These are phyloP conservation scores for Lamellibrachia columna DNA, from an alignment of 2,888 invertebrate genomes.

Conservation along the genomic window DNA sequence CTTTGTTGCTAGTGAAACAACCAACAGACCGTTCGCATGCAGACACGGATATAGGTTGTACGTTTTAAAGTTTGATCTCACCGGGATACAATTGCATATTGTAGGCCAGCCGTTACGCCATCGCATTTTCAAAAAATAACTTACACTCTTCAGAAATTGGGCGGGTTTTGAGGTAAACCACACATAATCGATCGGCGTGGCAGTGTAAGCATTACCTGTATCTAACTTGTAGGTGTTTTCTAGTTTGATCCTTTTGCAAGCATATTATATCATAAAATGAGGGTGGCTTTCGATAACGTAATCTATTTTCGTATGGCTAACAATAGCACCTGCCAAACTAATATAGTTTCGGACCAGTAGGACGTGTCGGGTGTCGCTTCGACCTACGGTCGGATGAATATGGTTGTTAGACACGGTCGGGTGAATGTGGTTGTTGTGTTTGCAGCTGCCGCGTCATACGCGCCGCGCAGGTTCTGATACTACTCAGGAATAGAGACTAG, in stretches of 20 bases:
- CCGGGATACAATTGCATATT: background rate
- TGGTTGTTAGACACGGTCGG: background rate
- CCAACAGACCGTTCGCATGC: background rate
- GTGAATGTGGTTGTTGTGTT: constrained; percentile 9
- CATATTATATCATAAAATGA: background rate
- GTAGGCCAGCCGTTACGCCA: background rate
- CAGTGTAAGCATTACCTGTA: background rate
- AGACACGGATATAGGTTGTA: background rate
- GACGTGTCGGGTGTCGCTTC: background rate
- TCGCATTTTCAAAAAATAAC: background rate
- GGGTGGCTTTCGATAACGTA: background rate
- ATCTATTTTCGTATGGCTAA: background rate
- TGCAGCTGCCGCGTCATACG: background rate
- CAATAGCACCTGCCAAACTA: background rate
- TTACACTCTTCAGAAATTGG: background rate
- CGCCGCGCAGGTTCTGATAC: constrained; percentile 16
- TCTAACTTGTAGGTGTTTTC: background rate
- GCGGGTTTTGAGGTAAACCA: background rate
- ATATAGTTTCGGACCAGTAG: background rate
- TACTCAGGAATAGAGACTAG: constrained; percentile 3
- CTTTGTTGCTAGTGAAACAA: background rate
- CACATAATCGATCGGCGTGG: background rate
- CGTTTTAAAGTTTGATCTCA: background rate
- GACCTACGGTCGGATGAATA: background rate
- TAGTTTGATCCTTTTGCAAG: background rate